These are phyloP conservation scores for Psilopsiagon aurifrons DNA, from an alignment of 2,113 vertebrate genomes.

Conservation along the genomic window DNA sequence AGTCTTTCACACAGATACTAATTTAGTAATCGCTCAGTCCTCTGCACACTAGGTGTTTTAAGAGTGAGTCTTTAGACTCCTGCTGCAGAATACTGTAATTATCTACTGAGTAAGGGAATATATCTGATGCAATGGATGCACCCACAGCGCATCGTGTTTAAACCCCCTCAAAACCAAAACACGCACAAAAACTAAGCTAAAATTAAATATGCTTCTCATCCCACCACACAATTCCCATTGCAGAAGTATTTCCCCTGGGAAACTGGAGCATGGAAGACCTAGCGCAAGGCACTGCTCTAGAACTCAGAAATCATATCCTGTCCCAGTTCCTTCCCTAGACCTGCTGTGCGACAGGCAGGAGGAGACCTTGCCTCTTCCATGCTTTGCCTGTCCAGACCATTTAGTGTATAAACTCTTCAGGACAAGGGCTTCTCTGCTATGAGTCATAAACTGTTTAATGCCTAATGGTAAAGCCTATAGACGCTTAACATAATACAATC, in stretches of 20 bases:
- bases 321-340: not conserved
- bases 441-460: constrained; percentile 67
- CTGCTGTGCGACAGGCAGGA: not conserved
- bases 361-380: not conserved
- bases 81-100: not conserved
- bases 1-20: not conserved
- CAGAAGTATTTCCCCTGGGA: not conserved
- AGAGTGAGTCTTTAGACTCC: not conserved
- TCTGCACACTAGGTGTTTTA: not conserved
- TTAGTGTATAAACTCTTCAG: constrained; percentile 14
- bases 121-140: not conserved
- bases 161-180: not conserved
- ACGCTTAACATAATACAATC: constrained; percentile 66
- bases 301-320: not conserved
- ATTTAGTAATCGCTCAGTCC: not conserved
- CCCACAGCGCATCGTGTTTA: not conserved
- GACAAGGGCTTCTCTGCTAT: constrained; percentile 49
- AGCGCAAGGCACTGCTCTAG: not conserved
- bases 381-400: not conserved
- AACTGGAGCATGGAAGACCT: not conserved
- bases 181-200: not conserved
- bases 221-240: not conserved
- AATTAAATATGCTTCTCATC: not conserved
- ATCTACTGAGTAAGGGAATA: not conserved
- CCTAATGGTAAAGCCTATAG: constrained; percentile 69